phyloP scores from a whole-genome alignment of 1,140 invertebrate genomes.

The Formica selysi region DNA sequence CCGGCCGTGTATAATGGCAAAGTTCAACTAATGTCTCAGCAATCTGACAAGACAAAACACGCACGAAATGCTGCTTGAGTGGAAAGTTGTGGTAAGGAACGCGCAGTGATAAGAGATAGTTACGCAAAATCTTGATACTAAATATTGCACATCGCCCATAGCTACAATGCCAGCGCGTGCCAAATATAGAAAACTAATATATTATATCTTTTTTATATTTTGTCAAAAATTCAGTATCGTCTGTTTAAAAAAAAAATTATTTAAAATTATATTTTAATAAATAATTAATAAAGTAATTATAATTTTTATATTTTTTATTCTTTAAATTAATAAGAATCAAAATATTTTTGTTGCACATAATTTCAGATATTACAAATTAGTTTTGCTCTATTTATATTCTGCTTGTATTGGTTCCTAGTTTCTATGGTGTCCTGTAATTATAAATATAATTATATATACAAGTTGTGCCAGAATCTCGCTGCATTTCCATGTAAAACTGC shows the following conservation, averaged over 20 bases:
- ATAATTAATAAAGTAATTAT: not conserved
- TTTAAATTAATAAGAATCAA: not conserved
- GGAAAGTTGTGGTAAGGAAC: slow-evolving; percentile 58
- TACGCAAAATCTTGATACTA: slow-evolving; percentile 4
- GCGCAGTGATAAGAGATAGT: not conserved
- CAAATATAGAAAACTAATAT: not conserved
- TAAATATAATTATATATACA: not conserved
- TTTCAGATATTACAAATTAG: not conserved
- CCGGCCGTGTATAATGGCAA: slow-evolving; percentile 23
- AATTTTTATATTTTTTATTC: not conserved
- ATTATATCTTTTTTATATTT: not conserved
- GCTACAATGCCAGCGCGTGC: too few species aligned
- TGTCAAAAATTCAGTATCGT: not conserved
- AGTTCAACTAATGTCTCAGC: slow-evolving; percentile 40
- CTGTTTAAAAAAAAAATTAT: not conserved
- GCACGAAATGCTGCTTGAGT: slow-evolving; percentile 28
- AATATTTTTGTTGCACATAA: not conserved
- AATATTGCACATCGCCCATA: not conserved
- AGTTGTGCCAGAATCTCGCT: not conserved
- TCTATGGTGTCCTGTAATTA: not conserved
- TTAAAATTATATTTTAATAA: not conserved
- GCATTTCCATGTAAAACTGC: not conserved
- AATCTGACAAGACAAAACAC: slow-evolving; percentile 20
- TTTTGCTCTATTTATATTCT: not conserved
- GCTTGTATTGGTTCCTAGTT: not conserved